A percentile compares a stretch with the other conserved stretches of the same genome.
Conservation (phyloP, 2,888 invertebrate species). For the Emmelina monodactyla region DNA sequence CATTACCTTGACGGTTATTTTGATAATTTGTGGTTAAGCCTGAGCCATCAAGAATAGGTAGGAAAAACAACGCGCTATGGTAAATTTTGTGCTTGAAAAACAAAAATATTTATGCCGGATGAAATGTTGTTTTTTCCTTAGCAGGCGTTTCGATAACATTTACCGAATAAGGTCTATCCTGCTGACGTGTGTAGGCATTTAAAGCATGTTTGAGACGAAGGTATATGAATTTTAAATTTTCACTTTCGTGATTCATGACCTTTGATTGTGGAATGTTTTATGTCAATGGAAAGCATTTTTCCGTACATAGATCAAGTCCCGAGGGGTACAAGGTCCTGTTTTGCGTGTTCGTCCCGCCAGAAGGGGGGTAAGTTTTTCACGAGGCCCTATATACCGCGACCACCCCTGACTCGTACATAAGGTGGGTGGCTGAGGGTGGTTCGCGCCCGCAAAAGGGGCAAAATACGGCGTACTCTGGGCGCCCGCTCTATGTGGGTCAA, state of each 20-base stretch:
- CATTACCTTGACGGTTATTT: too few species aligned
- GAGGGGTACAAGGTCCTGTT: conserved; percentile 60
- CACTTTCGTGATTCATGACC: conserved; percentile 4
- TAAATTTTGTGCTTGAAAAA: too few species aligned
- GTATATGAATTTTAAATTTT: conserved; percentile 9
- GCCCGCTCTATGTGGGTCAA: conserved; percentile 67
- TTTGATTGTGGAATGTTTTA: conserved; percentile 1
- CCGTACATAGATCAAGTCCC: conserved; percentile 13
- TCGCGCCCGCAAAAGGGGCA: conserved; percentile 68
- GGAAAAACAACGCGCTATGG: too few species aligned
- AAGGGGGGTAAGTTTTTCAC: conserved; percentile 66
- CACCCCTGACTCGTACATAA: conserved; percentile 64
- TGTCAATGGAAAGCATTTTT: conserved; percentile 1
- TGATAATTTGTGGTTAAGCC: too few species aligned
- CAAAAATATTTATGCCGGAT: too few species aligned
- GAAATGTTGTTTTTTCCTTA: too few species aligned
- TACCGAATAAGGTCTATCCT: too few species aligned
- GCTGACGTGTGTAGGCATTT: too few species aligned
- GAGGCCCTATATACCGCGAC: conserved; percentile 66
- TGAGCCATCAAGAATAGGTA: too few species aligned
- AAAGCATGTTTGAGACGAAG: too few species aligned
- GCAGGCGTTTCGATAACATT: too few species aligned
- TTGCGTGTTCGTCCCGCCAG: conserved; percentile 57
- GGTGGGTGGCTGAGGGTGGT: conserved; percentile 61
- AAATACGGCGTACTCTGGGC: conserved; percentile 67